Evolutionary conservation across 2,113 vertebrate genomes (phyloP).

Genomic region (Haemorhous mexicanus): DNA sequence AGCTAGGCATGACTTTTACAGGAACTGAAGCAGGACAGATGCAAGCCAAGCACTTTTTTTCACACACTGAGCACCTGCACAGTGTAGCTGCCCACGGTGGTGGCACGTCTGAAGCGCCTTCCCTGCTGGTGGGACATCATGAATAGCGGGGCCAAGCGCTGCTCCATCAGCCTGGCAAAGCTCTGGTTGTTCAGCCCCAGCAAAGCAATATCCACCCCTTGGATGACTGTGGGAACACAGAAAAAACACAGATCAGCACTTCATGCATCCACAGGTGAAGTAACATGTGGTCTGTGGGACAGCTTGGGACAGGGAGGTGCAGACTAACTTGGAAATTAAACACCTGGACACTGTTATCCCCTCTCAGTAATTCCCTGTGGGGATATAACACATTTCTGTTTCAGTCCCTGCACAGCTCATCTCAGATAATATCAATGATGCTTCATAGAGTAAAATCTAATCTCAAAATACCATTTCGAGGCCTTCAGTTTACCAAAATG

Average conservation of each 20-base stretch:
- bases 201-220: conserved; percentile 89
- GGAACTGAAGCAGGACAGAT: neutral
- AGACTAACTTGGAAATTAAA: neutral
- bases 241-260: neutral
- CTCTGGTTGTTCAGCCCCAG: conserved; percentile 93
- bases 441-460: neutral
- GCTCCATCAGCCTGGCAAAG: conserved; percentile 95
- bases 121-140: conserved; percentile 91
- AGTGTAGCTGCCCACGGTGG: conserved; percentile 90
- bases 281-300: neutral
- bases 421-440: neutral
- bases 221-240: conserved; percentile 81
- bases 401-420: neutral
- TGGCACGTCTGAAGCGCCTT: conserved; percentile 85
- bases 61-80: conserved; percentile 81
- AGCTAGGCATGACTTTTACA: neutral
- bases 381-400: neutral
- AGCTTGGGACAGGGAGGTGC: neutral
- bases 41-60: neutral
- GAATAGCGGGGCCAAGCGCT: conserved; percentile 91
- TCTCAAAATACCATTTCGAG: neutral
- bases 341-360: neutral
- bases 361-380: neutral
- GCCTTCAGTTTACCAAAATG: neutral
- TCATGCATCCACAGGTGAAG: neutral